phyloP scores from a whole-genome alignment of 2,797 vertebrate species.

The Aulostomus chinensis region DNA sequence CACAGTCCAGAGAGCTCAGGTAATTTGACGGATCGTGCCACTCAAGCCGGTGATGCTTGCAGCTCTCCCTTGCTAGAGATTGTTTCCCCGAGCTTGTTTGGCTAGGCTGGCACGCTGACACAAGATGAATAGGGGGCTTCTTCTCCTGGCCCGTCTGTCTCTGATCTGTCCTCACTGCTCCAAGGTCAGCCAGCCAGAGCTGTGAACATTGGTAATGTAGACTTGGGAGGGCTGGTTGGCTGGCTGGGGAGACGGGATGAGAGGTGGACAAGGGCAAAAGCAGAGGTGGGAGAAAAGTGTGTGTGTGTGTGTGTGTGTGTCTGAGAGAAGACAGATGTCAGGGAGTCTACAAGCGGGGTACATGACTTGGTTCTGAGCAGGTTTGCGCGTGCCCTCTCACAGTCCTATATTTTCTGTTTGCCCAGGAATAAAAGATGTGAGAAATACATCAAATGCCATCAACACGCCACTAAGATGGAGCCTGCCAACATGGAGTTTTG shows the following conservation, averaged over 20 bases:
- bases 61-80: slow-evolving; percentile 68
- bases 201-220: slow-evolving; percentile 50
- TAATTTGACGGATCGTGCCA: slow-evolving; percentile 77
- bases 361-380: slow-evolving; percentile 63
- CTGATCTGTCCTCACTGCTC: slow-evolving; percentile 67
- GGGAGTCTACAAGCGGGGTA: slow-evolving; percentile 37
- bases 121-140: slow-evolving; percentile 75
- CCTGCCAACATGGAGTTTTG: slow-evolving; percentile 21
- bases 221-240: slow-evolving; percentile 22
- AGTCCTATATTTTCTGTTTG: slow-evolving; percentile 31
- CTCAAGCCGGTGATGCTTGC: slow-evolving; percentile 59
- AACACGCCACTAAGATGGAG: slow-evolving; percentile 26
- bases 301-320: slow-evolving; percentile 7
- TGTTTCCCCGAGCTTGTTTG: slow-evolving; percentile 79
- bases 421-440: slow-evolving; percentile 24
- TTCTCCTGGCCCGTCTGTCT: slow-evolving; percentile 66
- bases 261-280: slow-evolving; percentile 18
- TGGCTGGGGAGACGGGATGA: slow-evolving; percentile 15
- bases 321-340: slow-evolving; percentile 56
- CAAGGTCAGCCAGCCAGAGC: slow-evolving; percentile 78
- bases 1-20: slow-evolving; percentile 71
- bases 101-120: slow-evolving; percentile 61
- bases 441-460: slow-evolving; percentile 39
- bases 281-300: slow-evolving; percentile 24
- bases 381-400: slow-evolving; percentile 42